Evolutionary conservation across 1,140 invertebrate species (phyloP).

Genomic region (Zaprionus kolodkinae): DNA sequence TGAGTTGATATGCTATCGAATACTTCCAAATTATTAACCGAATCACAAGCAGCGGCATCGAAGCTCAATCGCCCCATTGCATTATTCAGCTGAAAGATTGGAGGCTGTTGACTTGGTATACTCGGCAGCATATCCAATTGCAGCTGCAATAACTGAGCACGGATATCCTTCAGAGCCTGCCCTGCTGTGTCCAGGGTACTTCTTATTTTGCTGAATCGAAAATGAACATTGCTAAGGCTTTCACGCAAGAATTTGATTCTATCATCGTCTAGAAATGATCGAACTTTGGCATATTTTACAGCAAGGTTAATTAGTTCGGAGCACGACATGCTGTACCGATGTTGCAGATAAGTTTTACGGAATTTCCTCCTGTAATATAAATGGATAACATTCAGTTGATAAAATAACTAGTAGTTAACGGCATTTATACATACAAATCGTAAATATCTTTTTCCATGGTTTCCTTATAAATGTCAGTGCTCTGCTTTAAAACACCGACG

Average conservation of each 20-base stretch:
- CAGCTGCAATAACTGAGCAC: slow-evolving; percentile 26
- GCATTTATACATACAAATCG: slow-evolving; percentile 41
- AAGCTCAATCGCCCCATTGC: slow-evolving; percentile 44
- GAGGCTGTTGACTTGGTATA: neutral
- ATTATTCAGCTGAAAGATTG: slow-evolving; percentile 31
- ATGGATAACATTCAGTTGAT: neutral
- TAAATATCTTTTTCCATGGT: slow-evolving; percentile 37
- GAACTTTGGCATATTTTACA: slow-evolving; percentile 1
- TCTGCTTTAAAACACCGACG: neutral
- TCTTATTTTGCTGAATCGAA: neutral
- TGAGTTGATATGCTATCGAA: slow-evolving; percentile 43
- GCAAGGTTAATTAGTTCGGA: neutral
- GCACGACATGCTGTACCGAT: neutral
- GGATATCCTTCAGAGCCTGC: neutral
- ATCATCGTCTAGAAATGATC: slow-evolving; percentile 7
- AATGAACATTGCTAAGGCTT: neutral
- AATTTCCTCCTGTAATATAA: slow-evolving; percentile 5
- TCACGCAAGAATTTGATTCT: slow-evolving; percentile 2
- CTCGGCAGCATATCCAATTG: neutral
- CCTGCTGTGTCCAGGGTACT: neutral
- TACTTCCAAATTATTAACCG: neutral
- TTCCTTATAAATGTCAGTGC: slow-evolving; percentile 20
- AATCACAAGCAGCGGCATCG: neutral
- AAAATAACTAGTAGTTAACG: neutral
- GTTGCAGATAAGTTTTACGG: slow-evolving; percentile 15